Evolutionary conservation across 2,113 vertebrate genomes (phyloP), one percentile per base, ranked within the genome.

Genomic region (Odontesthes bonariensis): DNA sequence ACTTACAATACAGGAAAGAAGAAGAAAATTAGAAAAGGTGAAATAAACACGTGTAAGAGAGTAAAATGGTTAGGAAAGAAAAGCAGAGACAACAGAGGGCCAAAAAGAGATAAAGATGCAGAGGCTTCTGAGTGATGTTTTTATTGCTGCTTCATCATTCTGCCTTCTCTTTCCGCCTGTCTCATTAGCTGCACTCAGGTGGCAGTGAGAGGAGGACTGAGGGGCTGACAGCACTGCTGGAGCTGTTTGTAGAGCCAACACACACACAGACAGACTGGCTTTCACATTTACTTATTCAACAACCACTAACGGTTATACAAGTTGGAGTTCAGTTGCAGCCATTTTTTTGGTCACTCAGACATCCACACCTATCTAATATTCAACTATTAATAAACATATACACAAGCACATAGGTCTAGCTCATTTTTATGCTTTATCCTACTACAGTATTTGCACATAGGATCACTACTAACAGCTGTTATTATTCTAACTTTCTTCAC

Each of bases 71-170:
- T 44, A 7, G 52, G 52, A 71, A 51, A 17, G 58, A 68, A 31
- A 35, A 32, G 1, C 66, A 32, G 69, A 68, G 61, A 63, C 49
- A 27, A 27, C 3, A 27, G 1, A 2, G 27, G 27, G 27, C 27
- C 27, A 27, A 27, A 27, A 27, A 27, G 27, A 27, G 27, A 27
- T 27, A 27, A 27, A 27, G 71, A 74, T 63, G 84, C 64, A 33
- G 59, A 75, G 76, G 40, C 57, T 72, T 40, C 49, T 79, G 62
- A 74, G 40, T 67, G 59, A 75, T 80, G 79, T 79, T 79, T 86
- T 60, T 40, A 14, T 38, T 44, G 40, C 69, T 6, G 61, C 51
- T 68, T 65, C 69, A 32, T 75, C 73, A 46, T 40, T 52, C 31
- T 3, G 38, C 59, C 53, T 66, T 85, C 42, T 65, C 27, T 78